Percentiles rank a stretch among this genome's conserved stretches.
These are phyloP conservation scores for Poeciliopsis paucimaculata DNA, from an alignment of 2,797 vertebrate genomes.

Conservation along the genomic window DNA sequence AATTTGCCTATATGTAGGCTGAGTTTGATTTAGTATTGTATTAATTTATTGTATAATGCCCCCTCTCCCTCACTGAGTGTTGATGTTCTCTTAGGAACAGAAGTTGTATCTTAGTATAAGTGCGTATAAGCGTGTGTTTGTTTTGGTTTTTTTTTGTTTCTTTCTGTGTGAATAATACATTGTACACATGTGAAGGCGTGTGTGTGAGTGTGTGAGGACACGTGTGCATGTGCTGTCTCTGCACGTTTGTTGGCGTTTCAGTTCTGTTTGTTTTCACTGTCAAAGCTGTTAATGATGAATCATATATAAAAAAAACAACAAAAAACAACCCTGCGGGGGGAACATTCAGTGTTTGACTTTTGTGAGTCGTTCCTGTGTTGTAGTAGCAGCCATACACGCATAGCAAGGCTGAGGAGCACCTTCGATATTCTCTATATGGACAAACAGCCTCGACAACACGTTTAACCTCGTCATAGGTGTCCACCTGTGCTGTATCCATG, in stretches of 20 bases:
- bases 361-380: slow-evolving; percentile 78
- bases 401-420: slow-evolving; percentile 76
- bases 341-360: slow-evolving; percentile 71
- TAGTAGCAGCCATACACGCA: slow-evolving; percentile 76
- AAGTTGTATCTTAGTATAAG: slow-evolving; percentile 72
- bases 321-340: slow-evolving; percentile 49
- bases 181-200: slow-evolving; percentile 37
- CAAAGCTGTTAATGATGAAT: slow-evolving; percentile 69
- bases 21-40: slow-evolving; percentile 74
- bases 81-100: slow-evolving; percentile 74
- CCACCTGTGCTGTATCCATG: slow-evolving; percentile 74
- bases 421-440: slow-evolving; percentile 70
- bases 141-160: slow-evolving; percentile 4
- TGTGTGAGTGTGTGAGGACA: slow-evolving; percentile 47
- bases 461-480: slow-evolving; percentile 73
- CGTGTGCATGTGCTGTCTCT: slow-evolving; percentile 71
- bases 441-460: slow-evolving; percentile 71
- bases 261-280: slow-evolving; percentile 77
- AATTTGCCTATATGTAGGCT: slow-evolving; percentile 79
- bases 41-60: slow-evolving; percentile 75
- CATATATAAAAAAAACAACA: slow-evolving; percentile 6
- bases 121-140: slow-evolving; percentile 39
- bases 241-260: slow-evolving; percentile 76
- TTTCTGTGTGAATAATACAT: slow-evolving; percentile 39
- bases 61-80: slow-evolving; percentile 51